A percentile compares a stretch with the other conserved stretches of the same genome.
phyloP scores from a whole-genome alignment of 1,140 invertebrate genomes.

The Gonioctena quinquepunctata region DNA sequence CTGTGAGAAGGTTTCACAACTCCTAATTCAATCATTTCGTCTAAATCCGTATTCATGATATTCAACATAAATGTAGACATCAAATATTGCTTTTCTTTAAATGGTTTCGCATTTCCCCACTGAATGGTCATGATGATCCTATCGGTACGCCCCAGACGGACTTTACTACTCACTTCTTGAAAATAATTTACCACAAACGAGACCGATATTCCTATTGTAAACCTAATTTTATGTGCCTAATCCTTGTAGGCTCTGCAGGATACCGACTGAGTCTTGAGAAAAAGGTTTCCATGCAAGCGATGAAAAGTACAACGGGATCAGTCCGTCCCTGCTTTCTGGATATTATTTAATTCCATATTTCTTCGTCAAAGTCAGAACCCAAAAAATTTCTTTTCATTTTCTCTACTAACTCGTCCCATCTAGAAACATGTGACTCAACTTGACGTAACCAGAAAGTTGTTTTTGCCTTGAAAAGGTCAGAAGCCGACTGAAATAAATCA shows the following conservation, averaged over 20 bases:
- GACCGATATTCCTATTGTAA: background rate
- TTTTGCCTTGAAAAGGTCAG: constrained; percentile 42
- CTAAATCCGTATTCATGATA: no score
- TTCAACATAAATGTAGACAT: no score
- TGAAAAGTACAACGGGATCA: constrained; percentile 42
- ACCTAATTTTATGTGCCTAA: constrained; percentile 62
- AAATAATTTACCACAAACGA: no score
- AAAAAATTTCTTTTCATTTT: constrained; percentile 39
- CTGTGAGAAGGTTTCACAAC: no score
- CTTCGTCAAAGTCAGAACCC: constrained; percentile 41
- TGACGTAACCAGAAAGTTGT: constrained; percentile 45
- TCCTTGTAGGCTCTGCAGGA: background rate
- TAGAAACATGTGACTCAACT: constrained; percentile 24
- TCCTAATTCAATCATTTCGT: no score
- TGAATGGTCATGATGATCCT: no score
- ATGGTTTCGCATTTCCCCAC: no score
- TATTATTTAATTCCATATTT: constrained; percentile 40
- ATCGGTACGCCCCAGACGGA: no score
- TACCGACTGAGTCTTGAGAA: constrained; percentile 32
- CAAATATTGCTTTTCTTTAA: no score
- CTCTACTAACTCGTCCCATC: constrained; percentile 36
- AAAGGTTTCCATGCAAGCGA: constrained; percentile 41
- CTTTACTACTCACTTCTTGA: no score
- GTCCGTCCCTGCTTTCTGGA: constrained; percentile 40
- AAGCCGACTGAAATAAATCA: constrained; percentile 22